Evolutionary conservation across 2,888 invertebrate species (phyloP), one percentile per base, ranked within the genome.

Genomic region (Trachelus tabidus): DNA sequence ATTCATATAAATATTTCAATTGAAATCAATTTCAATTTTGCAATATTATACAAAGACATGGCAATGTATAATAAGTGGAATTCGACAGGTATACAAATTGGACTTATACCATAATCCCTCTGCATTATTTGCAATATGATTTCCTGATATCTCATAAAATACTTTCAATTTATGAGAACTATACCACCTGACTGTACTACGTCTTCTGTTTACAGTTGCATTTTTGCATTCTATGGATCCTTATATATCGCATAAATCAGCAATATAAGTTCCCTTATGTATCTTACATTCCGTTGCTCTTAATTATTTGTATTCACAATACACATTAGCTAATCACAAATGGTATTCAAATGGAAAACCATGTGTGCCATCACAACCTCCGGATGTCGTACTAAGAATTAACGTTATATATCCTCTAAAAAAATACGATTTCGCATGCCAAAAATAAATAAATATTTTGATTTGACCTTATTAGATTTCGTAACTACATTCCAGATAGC

Each of bases 401-500:
- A n/a, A 40, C 23, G 35, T 40, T 75, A 37, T n/a, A 40, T 34
- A 30, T 68, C 33, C 31, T 34, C 68, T 75, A 23, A 15, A n/a
- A 11, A 35, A 40, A 15, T 68, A 30, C 2, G 3, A 74, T 34
- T 34, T 34, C 3, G 37, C 31, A 56, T 33, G 30, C 40, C 23
- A 35, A 75, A 75, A 56, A 31, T 75, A 33, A 35, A 40, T 40
- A 15, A 35, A 40, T 56, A 15, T 37, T 40, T 56, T 56, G 23
- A 40, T 75, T 34, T 69, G 11, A 71, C 34, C 30, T 69, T 35
- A 31, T 40, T 73, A 56, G 34, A 40, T 23, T 76, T 31, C 73
- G 35, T 77, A 68, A 6, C 35, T 75, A 15, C 12, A 78, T 69
- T 77, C 76, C 76, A 73, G 77, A 77, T 78, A 77, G 33, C 56